Base-by-base conservation (phyloP, 2,797 vertebrate genomes). In the Chaenodraco wilsoni region DNA sequence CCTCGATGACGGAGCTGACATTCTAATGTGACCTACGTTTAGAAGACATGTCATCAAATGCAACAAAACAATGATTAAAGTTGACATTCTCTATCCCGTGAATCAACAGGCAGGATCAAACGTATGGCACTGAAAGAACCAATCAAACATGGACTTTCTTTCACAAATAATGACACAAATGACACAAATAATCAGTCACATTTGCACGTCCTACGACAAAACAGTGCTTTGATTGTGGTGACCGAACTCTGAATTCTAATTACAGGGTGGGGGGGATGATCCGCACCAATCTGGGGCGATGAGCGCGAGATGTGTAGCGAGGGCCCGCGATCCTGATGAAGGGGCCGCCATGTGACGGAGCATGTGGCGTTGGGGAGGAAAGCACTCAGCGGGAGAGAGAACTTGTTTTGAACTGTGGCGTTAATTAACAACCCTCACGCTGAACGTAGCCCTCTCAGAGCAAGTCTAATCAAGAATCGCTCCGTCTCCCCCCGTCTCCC, bases 381-480 rank as follows among this genome's bases (percentile, higher is more conserved):
- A 68, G 62, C 72, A 56, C 62, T 60, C 79, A 65, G 83, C 17
- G 9, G 87, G 72, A 86, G 78, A 62, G 56, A 50, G 80, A 75
- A 76, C 81, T 67, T 72, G 83, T 87, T 91, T 89, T 88, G 72
- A 89, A 85, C 73, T 69, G 59, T 23, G 57, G 75, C 19, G 17
- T 73, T 89, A 93, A 92, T 93, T 91, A 89, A 82, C 79, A 31
- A 66, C 77, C 73, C 76, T 76, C 66, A 37, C 40, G 23, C 74
- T 15, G 45, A 81, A 87, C 55, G 15, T 50, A 59, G 82, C 70
- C 72, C 49, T 63, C 77, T 70, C 50, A 2, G 45, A 69, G 74
- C 57, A 68, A 12, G 55, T 85, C 80, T 83, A 84, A 87, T 91
- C 86, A 88, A 37, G 65, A 70, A 68, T 48, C 4, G 0, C 37